A percentile compares a stretch with the other conserved stretches of the same genome.
These are phyloP conservation scores for Engystomops pustulosus DNA, from an alignment of 2,113 vertebrate species.

Conservation along the genomic window DNA sequence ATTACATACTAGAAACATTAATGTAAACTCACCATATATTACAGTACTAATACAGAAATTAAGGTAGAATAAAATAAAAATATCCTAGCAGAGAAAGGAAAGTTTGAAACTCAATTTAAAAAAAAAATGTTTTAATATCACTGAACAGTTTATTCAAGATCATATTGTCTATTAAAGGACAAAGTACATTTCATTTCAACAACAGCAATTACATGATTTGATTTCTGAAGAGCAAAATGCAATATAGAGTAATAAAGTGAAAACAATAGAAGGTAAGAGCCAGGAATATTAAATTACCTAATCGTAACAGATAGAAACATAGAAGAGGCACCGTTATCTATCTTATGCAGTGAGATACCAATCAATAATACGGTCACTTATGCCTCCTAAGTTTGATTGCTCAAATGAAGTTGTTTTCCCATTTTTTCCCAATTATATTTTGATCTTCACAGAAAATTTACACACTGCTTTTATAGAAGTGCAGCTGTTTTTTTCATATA, in stretches of 20 bases:
- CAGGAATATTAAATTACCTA: slow-evolving; percentile 70
- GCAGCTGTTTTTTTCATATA: slow-evolving; percentile 39
- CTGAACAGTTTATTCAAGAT: slow-evolving; percentile 57
- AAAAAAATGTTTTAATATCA: slow-evolving; percentile 55
- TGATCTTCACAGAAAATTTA: slow-evolving; percentile 16
- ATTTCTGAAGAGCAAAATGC: slow-evolving; percentile 64
- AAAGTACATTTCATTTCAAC: slow-evolving; percentile 66
- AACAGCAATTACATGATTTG: slow-evolving; percentile 67
- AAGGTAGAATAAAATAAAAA: slow-evolving; percentile 1
- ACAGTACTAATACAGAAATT: background rate
- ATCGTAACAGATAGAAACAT: slow-evolving; percentile 68
- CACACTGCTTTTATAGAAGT: slow-evolving; percentile 24
- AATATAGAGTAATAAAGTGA: slow-evolving; percentile 73
- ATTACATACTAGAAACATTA: background rate
- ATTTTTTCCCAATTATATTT: slow-evolving; percentile 51
- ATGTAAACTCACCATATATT: background rate
- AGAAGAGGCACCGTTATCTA: slow-evolving; percentile 61
- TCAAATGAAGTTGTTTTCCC: slow-evolving; percentile 52
- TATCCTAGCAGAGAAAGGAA: slow-evolving; percentile 62
- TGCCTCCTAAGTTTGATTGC: slow-evolving; percentile 39
- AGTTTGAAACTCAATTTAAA: slow-evolving; percentile 55
- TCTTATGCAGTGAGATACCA: slow-evolving; percentile 69
- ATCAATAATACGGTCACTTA: slow-evolving; percentile 68
- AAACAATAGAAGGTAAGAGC: slow-evolving; percentile 67
- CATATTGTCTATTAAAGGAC: slow-evolving; percentile 67